phyloP scores from a whole-genome alignment of 2,888 invertebrate species.

The Notodonta ziczac region DNA sequence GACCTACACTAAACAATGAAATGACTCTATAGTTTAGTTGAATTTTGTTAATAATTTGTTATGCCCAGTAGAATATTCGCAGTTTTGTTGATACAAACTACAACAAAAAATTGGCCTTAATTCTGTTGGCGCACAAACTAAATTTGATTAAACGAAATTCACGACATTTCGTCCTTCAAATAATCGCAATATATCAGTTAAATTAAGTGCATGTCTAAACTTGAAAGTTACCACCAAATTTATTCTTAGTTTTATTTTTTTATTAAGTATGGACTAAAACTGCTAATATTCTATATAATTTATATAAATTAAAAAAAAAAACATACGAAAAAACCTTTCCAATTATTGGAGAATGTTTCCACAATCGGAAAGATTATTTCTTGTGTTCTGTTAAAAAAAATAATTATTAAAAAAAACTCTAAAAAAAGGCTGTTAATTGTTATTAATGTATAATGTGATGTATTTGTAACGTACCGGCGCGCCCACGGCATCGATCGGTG shows the following conservation, averaged over 20 bases:
- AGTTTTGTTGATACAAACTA: slow-evolving; percentile 15
- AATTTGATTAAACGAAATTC: too few relatives aligned
- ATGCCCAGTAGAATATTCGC: slow-evolving; percentile 22
- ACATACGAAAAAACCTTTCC: slow-evolving; percentile 32
- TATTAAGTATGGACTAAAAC: slow-evolving; percentile 12
- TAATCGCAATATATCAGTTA: too few relatives aligned
- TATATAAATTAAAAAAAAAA: slow-evolving; percentile 12
- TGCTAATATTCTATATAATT: slow-evolving; percentile 27
- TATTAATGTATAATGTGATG: slow-evolving; percentile 68
- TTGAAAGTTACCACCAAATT: too few relatives aligned
- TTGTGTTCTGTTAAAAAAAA: slow-evolving; percentile 43
- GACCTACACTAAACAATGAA: slow-evolving; percentile 13
- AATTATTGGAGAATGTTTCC: slow-evolving; percentile 20
- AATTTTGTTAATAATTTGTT: slow-evolving; percentile 28
- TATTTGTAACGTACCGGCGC: slow-evolving; percentile 68
- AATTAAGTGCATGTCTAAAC: too few relatives aligned
- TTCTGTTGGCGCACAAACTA: too few relatives aligned
- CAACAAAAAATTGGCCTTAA: too few relatives aligned
- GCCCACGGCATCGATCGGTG: slow-evolving; percentile 53
- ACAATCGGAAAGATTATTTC: slow-evolving; percentile 29
- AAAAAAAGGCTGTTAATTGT: slow-evolving; percentile 75
- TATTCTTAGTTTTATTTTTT: too few relatives aligned
- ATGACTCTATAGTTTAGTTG: slow-evolving; percentile 10
- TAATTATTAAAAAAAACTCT: slow-evolving; percentile 59
- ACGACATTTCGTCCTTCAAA: too few relatives aligned